Base-by-base conservation (phyloP, 2,113 vertebrate species). In the Oryzias woworae region DNA sequence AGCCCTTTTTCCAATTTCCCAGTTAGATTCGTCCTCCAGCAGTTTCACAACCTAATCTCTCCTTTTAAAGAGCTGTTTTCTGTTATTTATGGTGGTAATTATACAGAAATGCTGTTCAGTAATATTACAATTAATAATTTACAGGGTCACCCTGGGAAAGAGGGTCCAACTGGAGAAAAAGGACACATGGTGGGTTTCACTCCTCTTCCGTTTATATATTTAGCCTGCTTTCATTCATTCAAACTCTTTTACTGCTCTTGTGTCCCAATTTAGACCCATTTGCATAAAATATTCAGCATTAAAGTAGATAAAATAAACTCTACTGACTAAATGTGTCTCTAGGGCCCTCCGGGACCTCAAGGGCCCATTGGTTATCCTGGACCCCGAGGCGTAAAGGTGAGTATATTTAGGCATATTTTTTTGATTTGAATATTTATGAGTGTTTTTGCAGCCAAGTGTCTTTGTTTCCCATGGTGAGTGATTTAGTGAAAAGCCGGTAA, bases 111-210 rank as follows among this genome's bases (percentile, higher is more conserved):
- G 73, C 80, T 53, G 58, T 69, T 42, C 55, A 58, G 76, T 86
- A 77, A 81, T 80, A 66, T 81, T 79, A 45, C 46, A 80, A 13
- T 77, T 52, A 83, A 84, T 74, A 69, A 31, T 80, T 75, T 17
- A 72, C 70, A 99, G 97, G 97, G 96, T 75, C 97, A 99, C 78
- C 97, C 97, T 43, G 97, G 97, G 82, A 99, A 99, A 88, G 97
- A 99, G 81, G 97, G 97, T 22, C 96, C 96, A 48, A 43, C 87
- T 3, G 97, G 97, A 77, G 97, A 99, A 77, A 99, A 98, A 85
- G 97, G 97, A 26, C 92, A 91, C 54, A 70, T 95, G 94, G 97
- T 98, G 26, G 77, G 64, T 69, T 61, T 14, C 22, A 66, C 61
- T 53, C 7, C 20, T 53, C 2, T 16, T n/a, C 20, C 48, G 3